Evolutionary conservation across 1,140 invertebrate species (phyloP).

Genomic region (Brachionus rotundiformis): DNA sequence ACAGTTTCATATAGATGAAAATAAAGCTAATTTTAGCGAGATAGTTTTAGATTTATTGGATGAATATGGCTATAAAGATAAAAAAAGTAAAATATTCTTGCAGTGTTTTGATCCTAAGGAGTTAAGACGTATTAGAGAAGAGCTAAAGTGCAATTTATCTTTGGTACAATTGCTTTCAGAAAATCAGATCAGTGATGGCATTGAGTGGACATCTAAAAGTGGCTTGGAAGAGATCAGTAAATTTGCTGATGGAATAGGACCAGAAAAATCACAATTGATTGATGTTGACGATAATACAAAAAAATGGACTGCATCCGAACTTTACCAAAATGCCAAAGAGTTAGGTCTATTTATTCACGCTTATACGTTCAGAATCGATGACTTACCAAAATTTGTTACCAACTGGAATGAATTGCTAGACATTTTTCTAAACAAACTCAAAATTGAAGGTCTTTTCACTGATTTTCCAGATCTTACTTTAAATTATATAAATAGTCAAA

Average conservation of each 20-base stretch:
- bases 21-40: slow-evolving; percentile 47
- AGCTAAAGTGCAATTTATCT: slow-evolving; percentile 12
- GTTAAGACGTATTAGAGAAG: not conserved
- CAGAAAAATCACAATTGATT: slow-evolving; percentile 24
- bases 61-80: slow-evolving; percentile 18
- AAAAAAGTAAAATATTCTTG: not conserved
- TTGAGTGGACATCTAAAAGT: slow-evolving; percentile 19
- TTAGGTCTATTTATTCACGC: slow-evolving; percentile 42
- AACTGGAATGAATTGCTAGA: not conserved
- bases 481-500: slow-evolving; percentile 39
- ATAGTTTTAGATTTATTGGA: slow-evolving; percentile 38
- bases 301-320: not conserved
- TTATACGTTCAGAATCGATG: slow-evolving; percentile 48
- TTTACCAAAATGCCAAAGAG: slow-evolving; percentile 24
- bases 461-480: slow-evolving; percentile 42
- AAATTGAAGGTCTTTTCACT: slow-evolving; percentile 33
- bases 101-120: slow-evolving; percentile 50
- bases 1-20: slow-evolving; percentile 36
- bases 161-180: not conserved
- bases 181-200: not conserved
- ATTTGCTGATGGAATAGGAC: slow-evolving; percentile 51
- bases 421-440: slow-evolving; percentile 31
- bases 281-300: not conserved
- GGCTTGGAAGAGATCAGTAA: slow-evolving; percentile 33
- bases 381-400: not conserved